Conservation (phyloP, 2,888 invertebrate genomes). For the Andrena fulva region DNA sequence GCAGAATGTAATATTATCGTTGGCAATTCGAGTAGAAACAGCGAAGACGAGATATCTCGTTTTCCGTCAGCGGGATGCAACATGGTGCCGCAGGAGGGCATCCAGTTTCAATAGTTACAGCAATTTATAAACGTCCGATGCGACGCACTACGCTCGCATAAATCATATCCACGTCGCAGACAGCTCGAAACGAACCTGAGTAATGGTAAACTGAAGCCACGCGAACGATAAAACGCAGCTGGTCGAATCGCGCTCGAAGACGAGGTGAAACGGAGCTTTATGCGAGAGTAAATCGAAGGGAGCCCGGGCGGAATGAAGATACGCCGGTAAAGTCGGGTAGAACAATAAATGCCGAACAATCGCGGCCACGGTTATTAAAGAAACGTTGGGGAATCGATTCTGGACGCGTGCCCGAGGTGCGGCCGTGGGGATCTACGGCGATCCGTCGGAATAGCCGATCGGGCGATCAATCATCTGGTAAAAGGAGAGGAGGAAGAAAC, state of each 20-base stretch:
- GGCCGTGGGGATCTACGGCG: no score
- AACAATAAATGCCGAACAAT: no score
- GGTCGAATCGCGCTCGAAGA: neutral
- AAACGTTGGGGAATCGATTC: no score
- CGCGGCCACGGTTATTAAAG: no score
- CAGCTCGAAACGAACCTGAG: constrained; percentile 1
- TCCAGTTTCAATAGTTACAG: neutral
- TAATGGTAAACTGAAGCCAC: neutral
- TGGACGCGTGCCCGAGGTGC: no score
- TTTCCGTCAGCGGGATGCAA: neutral
- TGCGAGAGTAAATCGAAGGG: no score
- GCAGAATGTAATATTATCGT: no score
- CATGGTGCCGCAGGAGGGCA: neutral
- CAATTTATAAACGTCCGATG: constrained; percentile 4
- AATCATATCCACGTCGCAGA: neutral
- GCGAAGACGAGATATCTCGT: neutral
- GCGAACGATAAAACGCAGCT: neutral
- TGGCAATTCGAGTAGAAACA: neutral
- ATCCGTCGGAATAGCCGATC: neutral
- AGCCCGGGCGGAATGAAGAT: no score
- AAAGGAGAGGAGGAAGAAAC: neutral
- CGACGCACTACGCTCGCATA: neutral
- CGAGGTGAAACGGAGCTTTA: neutral
- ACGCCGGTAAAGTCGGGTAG: no score
- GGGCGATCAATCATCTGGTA: constrained; percentile 18